These are phyloP conservation scores for Oryzias melastigma DNA, from an alignment of 2,113 vertebrate species.

Conservation along the genomic window DNA sequence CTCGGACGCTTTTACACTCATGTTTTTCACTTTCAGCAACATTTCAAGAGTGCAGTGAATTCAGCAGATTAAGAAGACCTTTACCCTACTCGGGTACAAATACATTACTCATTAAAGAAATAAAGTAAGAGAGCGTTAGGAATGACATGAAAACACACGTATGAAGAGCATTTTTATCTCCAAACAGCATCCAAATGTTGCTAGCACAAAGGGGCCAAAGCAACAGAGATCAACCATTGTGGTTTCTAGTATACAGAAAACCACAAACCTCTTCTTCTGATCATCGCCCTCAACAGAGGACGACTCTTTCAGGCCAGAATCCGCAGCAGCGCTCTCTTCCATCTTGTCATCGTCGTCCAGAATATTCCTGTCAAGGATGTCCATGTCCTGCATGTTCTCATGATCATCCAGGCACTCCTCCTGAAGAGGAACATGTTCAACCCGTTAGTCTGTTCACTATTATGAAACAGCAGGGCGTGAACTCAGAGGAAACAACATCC, in stretches of 20 bases:
- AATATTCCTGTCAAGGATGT: slow-evolving; percentile 87
- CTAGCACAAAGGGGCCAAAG: slow-evolving; percentile 84
- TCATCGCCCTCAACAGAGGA: slow-evolving; percentile 96
- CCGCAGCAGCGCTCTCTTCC: slow-evolving; percentile 84
- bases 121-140: slow-evolving; percentile 45
- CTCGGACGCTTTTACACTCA: slow-evolving; percentile 16
- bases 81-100: slow-evolving; percentile 43
- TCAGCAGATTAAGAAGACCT: slow-evolving; percentile 35
- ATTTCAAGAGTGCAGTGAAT: slow-evolving; percentile 39
- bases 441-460: not conserved
- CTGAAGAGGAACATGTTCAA: slow-evolving; percentile 51
- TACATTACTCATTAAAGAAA: slow-evolving; percentile 52
- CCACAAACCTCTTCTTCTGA: slow-evolving; percentile 99
- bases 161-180: slow-evolving; percentile 73
- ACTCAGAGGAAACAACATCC: not conserved
- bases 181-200: slow-evolving; percentile 77
- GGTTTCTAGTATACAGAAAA: slow-evolving; percentile 96
- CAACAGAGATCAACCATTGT: slow-evolving; percentile 93
- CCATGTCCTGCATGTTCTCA: slow-evolving; percentile 85
- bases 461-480: not conserved
- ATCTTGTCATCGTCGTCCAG: slow-evolving; percentile 87
- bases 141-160: slow-evolving; percentile 54
- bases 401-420: slow-evolving; percentile 81
- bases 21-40: slow-evolving; percentile 34
- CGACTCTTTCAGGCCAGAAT: slow-evolving; percentile 91